These are phyloP conservation scores for Chrysotoxum bicinctum DNA, from an alignment of 2,888 invertebrate species.

Conservation along the genomic window DNA sequence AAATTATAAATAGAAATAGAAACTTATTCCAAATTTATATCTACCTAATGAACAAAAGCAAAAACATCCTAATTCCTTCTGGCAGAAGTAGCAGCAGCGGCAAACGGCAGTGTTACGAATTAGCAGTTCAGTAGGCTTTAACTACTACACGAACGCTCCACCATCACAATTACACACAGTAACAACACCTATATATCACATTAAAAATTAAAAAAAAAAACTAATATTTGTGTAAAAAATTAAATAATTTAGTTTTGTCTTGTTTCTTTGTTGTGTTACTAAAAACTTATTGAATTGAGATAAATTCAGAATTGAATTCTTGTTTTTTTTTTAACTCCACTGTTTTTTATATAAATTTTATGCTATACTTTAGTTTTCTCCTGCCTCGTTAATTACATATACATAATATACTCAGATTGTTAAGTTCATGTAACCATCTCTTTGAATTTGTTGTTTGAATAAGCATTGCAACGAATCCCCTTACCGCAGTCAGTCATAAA, in stretches of 20 bases:
- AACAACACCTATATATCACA: slow-evolving; percentile 50
- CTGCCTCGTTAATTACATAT: slow-evolving; percentile 34
- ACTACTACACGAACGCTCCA: slow-evolving; percentile 34
- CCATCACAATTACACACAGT: slow-evolving; percentile 50
- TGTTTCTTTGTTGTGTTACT: slow-evolving; percentile 54
- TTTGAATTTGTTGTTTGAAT: slow-evolving; percentile 19
- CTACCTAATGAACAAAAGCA: slow-evolving; percentile 32
- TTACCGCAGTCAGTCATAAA: neutral
- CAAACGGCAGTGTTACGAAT: slow-evolving; percentile 46
- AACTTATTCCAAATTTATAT: slow-evolving; percentile 34
- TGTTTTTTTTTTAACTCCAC: slow-evolving; percentile 33
- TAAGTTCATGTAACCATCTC: slow-evolving; percentile 32
- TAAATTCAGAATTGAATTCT: slow-evolving; percentile 46
- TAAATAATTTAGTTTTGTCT: slow-evolving; percentile 58
- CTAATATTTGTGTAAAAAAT: slow-evolving; percentile 42
- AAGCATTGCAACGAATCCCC: slow-evolving; percentile 36
- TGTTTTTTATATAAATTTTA: slow-evolving; percentile 36
- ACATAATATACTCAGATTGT: slow-evolving; percentile 24
- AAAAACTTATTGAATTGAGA: slow-evolving; percentile 50
- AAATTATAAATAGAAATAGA: slow-evolving; percentile 20
- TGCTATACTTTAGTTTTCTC: slow-evolving; percentile 21
- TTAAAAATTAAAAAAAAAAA: slow-evolving; percentile 12
- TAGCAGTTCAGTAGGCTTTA: slow-evolving; percentile 54
- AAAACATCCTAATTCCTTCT: slow-evolving; percentile 40
- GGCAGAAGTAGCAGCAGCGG: slow-evolving; percentile 51